A percentile compares a stretch with the other conserved stretches of the same genome.
phyloP scores from a whole-genome alignment of 1,140 invertebrate genomes.

The Penaeus indicus region DNA sequence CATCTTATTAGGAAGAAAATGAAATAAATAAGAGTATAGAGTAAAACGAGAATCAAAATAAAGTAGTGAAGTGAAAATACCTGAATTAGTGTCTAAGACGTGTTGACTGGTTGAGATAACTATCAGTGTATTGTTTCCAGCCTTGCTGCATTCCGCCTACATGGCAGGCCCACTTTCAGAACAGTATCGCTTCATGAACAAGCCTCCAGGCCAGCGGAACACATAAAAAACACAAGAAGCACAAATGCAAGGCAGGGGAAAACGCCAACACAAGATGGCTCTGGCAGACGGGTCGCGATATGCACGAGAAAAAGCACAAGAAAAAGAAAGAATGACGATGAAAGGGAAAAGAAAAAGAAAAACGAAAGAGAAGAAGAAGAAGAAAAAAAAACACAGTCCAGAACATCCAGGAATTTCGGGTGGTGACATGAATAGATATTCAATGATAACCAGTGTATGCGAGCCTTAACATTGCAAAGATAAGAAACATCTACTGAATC shows the following conservation, averaged over 20 bases:
- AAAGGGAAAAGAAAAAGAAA: slow-evolving; percentile 93
- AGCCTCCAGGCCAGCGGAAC: slow-evolving; percentile 83
- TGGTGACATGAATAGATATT: slow-evolving; percentile 45
- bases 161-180: slow-evolving; percentile 96
- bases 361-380: slow-evolving; percentile 95
- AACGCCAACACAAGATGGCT: slow-evolving; percentile 74
- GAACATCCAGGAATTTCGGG: slow-evolving; percentile 77
- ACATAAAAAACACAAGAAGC: slow-evolving; percentile 95
- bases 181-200: slow-evolving; percentile 94
- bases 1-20: too few relatives aligned
- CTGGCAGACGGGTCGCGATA: slow-evolving; percentile 75
- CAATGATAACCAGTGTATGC: too few relatives aligned
- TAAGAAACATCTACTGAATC: too few relatives aligned
- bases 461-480: too few relatives aligned
- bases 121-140: slow-evolving; percentile 71
- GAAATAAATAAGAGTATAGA: too few relatives aligned
- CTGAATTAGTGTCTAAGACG: too few relatives aligned
- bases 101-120: too few relatives aligned
- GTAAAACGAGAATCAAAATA: too few relatives aligned
- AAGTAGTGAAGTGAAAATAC: too few relatives aligned
- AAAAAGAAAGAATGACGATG: slow-evolving; percentile 96
- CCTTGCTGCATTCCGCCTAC: slow-evolving; percentile 93
- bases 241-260: slow-evolving; percentile 81
- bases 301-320: slow-evolving; percentile 95
- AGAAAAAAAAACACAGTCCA: slow-evolving; percentile 91